Percentiles rank a stretch among this genome's conserved stretches.
Conservation (phyloP, 1,140 invertebrate species). For the Brachionus angularis region DNA sequence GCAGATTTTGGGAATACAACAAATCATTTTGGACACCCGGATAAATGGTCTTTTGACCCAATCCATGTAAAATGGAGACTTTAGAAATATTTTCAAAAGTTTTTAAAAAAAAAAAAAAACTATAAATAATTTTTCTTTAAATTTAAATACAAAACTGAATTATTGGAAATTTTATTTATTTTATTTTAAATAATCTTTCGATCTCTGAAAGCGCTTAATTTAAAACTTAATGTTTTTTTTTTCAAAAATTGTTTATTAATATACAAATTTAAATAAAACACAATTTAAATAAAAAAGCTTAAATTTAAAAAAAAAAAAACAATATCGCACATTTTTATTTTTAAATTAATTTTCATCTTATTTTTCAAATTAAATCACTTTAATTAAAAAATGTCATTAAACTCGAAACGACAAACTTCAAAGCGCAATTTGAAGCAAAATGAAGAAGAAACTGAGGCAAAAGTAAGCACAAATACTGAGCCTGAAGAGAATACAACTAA, state of each 20-base stretch:
- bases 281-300: not conserved
- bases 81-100: too few species aligned
- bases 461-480: not conserved
- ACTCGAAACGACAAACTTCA: constrained; percentile 11
- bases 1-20: constrained; percentile 62
- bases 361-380: not conserved
- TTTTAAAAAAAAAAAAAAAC: not conserved
- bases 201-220: not conserved
- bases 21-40: constrained; percentile 71
- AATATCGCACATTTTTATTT: not conserved
- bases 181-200: not conserved
- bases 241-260: too few species aligned
- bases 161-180: too few species aligned
- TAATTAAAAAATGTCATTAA: constrained; percentile 1
- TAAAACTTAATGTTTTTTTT: too few species aligned
- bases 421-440: constrained; percentile 6
- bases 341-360: not conserved
- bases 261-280: not conserved
- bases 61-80: constrained; percentile 47
- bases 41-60: constrained; percentile 69
- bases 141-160: not conserved
- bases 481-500: not conserved
- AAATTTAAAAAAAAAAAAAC: not conserved
- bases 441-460: not conserved
- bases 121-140: not conserved